Evolutionary conservation across 2,888 invertebrate species (phyloP).

Genomic region (Latrodectus hesperus): DNA sequence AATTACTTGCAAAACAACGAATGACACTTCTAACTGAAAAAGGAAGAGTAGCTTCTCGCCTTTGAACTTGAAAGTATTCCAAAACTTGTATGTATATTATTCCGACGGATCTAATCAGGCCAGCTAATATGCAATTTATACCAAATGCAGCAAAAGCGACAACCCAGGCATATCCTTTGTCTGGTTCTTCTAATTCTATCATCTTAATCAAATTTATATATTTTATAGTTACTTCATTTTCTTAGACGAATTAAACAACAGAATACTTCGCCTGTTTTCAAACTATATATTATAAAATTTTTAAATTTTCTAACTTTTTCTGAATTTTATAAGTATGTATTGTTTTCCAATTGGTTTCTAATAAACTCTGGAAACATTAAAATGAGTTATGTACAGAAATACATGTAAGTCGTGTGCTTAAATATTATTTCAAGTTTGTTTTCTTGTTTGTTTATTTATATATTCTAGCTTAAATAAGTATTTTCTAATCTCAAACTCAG

Average conservation of each 20-base stretch:
- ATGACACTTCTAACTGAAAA: background rate
- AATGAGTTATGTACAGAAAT: too few relatives aligned
- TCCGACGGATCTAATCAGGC: background rate
- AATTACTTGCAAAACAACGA: background rate
- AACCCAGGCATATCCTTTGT: conserved; percentile 69
- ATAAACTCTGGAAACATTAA: too few relatives aligned
- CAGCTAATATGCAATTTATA: conserved; percentile 68
- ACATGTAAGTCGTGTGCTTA: too few relatives aligned
- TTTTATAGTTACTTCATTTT: background rate
- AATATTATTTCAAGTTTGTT: too few relatives aligned
- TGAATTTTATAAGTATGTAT: too few relatives aligned
- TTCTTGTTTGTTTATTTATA: too few relatives aligned
- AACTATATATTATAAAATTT: background rate
- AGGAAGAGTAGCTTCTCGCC: background rate
- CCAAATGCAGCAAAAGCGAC: conserved; percentile 63
- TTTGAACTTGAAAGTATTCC: background rate
- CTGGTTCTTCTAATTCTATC: conserved; percentile 63
- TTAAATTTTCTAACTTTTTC: too few relatives aligned
- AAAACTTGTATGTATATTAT: background rate
- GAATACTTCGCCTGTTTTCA: background rate
- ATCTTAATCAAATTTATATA: conserved; percentile 4
- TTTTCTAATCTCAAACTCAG: too few relatives aligned
- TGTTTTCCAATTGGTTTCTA: too few relatives aligned
- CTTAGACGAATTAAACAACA: background rate
- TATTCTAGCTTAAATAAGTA: too few relatives aligned